Evolutionary conservation across 2,797 vertebrate species (phyloP).

Genomic region (Phaenicophaeus curvirostris): DNA sequence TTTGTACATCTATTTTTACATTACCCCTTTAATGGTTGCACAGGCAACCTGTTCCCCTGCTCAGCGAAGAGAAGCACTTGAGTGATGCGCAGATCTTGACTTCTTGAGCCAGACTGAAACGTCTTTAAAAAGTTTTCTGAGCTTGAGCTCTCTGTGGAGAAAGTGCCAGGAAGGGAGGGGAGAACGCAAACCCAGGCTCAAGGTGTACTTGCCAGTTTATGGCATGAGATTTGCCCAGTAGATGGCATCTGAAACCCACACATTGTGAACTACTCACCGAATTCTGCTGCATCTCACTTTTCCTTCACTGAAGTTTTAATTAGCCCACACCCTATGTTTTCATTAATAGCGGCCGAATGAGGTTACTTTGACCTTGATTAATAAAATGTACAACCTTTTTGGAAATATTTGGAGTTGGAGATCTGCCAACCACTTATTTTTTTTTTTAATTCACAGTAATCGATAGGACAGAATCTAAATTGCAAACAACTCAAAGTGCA

Average conservation of each 20-base stretch:
- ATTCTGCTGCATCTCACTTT: not conserved
- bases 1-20: not conserved
- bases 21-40: not conserved
- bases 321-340: constrained; percentile 61
- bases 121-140: not conserved
- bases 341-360: constrained; percentile 62
- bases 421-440: not conserved
- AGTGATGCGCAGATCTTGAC: not conserved
- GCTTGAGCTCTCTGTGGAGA: not conserved
- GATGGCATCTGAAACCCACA: constrained; percentile 68
- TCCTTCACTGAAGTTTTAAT: constrained; percentile 61
- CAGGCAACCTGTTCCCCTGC: not conserved
- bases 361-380: constrained; percentile 72
- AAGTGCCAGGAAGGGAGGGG: not conserved
- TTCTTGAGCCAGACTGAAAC: not conserved
- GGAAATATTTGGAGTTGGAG: constrained; percentile 58
- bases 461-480: constrained; percentile 55
- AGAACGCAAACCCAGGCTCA: not conserved
- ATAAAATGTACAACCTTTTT: constrained; percentile 70
- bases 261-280: not conserved
- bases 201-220: not conserved
- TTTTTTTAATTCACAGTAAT: constrained; percentile 1
- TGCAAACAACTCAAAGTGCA: constrained; percentile 15
- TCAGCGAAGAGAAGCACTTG: not conserved
- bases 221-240: constrained; percentile 46